Evolutionary conservation across 1,140 invertebrate genomes (phyloP), one percentile per base, ranked within the genome.

Genomic region (Eupristina koningsbergeri): DNA sequence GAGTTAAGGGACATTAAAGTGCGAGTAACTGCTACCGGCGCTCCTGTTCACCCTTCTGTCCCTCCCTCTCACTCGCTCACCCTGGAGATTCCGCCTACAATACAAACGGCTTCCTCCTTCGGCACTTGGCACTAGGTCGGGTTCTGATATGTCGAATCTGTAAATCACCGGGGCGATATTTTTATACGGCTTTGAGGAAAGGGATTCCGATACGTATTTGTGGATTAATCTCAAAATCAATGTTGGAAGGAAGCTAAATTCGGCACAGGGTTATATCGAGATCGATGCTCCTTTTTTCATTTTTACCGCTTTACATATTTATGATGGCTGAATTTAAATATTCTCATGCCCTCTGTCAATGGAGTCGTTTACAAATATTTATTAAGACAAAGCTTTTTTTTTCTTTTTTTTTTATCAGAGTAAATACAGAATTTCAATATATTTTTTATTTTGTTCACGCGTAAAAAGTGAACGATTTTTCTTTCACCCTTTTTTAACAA

Each of bases 111-210:
- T 50, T 73, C 17, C 63, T 53, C 53, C 50, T 36, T 26, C 41
- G 36, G 2, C 7, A 3, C 5, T 6, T 63, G 53, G 50, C 22
- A 69, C 64, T 39, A 8, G 45, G 29, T 71, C 53, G 80, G 47
- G 8, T 2, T n/a, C n/a, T 75, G 69, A 81, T 81, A 75, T 50
- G 71, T 64, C 71, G 71, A 47, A 34, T 34, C 53, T n/a, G 80
- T 81, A 81, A 81, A 81, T 81, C 80, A 81, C 69, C 19, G 34
- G 26, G 3, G 63, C 77, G 77, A 47, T 67, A 79, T 79, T 53
- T 74, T 34, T 41, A 34, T 31, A 31, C 53, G 75, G 17, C 75
- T 61, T 11, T 17, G 50, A 39, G 26, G 53, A 58, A 58, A 71
- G 67, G 67, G 67, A 75, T 34, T 29, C 41, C 45, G 73, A 22